These are phyloP conservation scores for Parotia lawesii DNA, from an alignment of 2,113 vertebrate genomes.

Conservation along the genomic window DNA sequence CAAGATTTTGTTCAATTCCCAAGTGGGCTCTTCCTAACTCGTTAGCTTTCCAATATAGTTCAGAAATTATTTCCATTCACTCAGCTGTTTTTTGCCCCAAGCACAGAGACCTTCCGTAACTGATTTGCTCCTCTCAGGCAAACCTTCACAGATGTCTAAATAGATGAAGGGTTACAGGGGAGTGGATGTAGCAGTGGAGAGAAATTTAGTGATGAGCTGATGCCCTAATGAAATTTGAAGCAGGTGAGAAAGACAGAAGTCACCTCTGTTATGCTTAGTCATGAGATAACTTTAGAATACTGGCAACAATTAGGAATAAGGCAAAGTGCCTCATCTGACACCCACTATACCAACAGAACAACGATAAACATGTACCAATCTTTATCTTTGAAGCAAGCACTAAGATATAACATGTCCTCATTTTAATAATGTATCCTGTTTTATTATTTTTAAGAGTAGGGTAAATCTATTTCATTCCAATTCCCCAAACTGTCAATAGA, in stretches of 20 bases:
- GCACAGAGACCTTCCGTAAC: fast-evolving
- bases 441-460: not conserved
- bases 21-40: not conserved
- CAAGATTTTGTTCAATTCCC: not conserved
- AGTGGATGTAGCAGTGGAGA: not conserved
- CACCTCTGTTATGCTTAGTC: not conserved
- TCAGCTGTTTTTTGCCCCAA: not conserved
- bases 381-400: not conserved
- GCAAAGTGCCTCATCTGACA: not conserved
- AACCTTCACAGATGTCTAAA: not conserved
- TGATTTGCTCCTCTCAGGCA: not conserved
- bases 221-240: not conserved
- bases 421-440: not conserved
- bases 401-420: not conserved
- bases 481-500: not conserved
- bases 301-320: not conserved
- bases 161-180: not conserved
- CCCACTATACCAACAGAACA: not conserved
- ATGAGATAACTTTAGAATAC: not conserved
- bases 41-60: not conserved
- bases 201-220: not conserved
- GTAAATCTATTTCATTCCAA: not conserved
- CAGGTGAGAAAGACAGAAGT: not conserved
- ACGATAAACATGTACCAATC: not conserved
- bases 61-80: not conserved